phyloP scores from a whole-genome alignment of 2,888 invertebrate species.

The Lepidocyrtinus sp. region DNA sequence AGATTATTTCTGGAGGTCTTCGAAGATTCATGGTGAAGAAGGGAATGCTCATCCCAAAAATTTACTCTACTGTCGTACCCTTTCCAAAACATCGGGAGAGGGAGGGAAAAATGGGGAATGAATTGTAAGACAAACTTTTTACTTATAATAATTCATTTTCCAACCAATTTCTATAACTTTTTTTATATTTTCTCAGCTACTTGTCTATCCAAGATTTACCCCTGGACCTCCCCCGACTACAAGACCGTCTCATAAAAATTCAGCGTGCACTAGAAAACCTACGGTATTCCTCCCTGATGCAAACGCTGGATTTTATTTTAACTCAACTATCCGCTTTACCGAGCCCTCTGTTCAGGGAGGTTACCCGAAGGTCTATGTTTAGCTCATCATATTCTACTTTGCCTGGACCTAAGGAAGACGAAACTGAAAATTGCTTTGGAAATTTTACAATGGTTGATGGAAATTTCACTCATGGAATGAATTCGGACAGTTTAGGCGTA shows the following conservation, averaged over 20 bases:
- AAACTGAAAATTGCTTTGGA: not conserved
- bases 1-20: slow-evolving; percentile 41
- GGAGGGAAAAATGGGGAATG: slow-evolving; percentile 30
- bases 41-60: slow-evolving; percentile 12
- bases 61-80: slow-evolving; percentile 33
- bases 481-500: slow-evolving; percentile 28
- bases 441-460: slow-evolving; percentile 35
- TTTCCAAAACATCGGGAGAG: slow-evolving; percentile 23
- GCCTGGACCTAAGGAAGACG: slow-evolving; percentile 32
- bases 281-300: slow-evolving; percentile 22
- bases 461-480: slow-evolving; percentile 30
- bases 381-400: slow-evolving; percentile 44
- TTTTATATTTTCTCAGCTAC: slow-evolving; percentile 34
- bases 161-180: slow-evolving; percentile 14
- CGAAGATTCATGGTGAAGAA: slow-evolving; percentile 28
- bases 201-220: slow-evolving; percentile 24
- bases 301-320: slow-evolving; percentile 21
- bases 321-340: slow-evolving; percentile 5
- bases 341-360: not conserved
- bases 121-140: slow-evolving; percentile 51
- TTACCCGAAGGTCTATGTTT: slow-evolving; percentile 24
- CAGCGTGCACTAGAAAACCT: slow-evolving; percentile 24
- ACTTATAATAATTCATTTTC: not conserved
- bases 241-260: slow-evolving; percentile 26
- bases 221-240: not conserved